Conservation (phyloP, 2,888 invertebrate species). For the Nezara viridula region DNA sequence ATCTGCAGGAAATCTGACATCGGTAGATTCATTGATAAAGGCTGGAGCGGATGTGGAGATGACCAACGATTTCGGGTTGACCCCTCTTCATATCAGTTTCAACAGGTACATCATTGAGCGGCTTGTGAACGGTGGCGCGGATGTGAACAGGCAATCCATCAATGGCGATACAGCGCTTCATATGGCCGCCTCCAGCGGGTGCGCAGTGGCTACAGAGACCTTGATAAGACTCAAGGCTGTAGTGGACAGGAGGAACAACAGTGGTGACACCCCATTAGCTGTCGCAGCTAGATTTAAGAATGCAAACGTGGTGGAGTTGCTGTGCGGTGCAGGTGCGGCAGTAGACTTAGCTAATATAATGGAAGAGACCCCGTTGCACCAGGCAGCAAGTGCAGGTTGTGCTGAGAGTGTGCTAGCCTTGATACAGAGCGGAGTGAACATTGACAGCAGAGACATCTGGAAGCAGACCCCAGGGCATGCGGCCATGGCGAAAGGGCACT, state of each 20-base stretch:
- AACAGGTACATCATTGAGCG: constrained; percentile 39
- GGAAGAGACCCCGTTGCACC: constrained; percentile 2
- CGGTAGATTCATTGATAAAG: background rate
- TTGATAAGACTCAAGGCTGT: constrained; percentile 2
- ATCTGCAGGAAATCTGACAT: background rate
- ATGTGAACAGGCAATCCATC: background rate
- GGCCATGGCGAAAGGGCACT: background rate
- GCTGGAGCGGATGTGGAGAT: background rate
- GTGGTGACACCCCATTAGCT: background rate
- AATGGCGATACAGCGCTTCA: constrained; percentile 21
- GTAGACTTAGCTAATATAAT: background rate
- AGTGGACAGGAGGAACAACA: background rate
- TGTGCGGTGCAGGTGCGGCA: background rate
- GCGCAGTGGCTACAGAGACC: background rate
- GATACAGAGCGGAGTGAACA: background rate
- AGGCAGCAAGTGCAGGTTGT: background rate
- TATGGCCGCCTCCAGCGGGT: background rate
- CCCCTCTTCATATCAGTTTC: background rate
- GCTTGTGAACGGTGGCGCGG: background rate
- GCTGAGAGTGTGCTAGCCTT: background rate
- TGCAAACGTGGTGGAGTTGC: background rate
- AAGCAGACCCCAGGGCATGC: background rate
- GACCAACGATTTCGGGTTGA: background rate
- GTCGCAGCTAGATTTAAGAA: background rate
- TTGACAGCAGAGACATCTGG: constrained; percentile 5